Conservation (phyloP, 2,888 invertebrate genomes). For the Caprella mutica region DNA sequence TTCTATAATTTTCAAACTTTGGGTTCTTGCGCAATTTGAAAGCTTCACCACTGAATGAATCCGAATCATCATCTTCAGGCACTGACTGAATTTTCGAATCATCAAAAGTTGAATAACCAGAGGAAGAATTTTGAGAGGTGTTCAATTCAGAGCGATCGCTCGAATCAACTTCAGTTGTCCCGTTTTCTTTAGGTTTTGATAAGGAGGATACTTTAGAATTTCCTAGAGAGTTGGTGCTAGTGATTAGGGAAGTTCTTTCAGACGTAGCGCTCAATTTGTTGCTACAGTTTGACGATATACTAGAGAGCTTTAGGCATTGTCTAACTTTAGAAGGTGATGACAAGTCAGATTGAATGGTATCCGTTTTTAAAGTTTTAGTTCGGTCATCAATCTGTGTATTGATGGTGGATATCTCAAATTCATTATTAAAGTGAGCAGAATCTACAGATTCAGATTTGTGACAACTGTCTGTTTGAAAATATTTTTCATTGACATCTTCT, state of each 20-base stretch:
- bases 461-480: too few species aligned
- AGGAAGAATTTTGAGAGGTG: neutral
- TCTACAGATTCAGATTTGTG: too few species aligned
- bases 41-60: neutral
- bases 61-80: neutral
- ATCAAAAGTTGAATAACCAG: slow-evolving; percentile 5
- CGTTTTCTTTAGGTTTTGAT: neutral
- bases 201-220: neutral
- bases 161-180: neutral
- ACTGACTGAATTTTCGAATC: neutral
- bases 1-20: slow-evolving; percentile 5
- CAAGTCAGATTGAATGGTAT: neutral
- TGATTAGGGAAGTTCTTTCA: neutral
- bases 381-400: too few species aligned
- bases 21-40: neutral
- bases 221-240: neutral
- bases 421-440: too few species aligned
- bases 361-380: too few species aligned
- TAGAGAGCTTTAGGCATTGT: neutral
- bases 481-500: neutral
- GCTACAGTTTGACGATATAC: neutral
- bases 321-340: slow-evolving; percentile 1
- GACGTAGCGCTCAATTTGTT: neutral
- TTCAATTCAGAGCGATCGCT: neutral
- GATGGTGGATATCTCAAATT: too few species aligned